Base-by-base conservation (phyloP, 1,140 invertebrate genomes). In the Triops longicaudatus region DNA sequence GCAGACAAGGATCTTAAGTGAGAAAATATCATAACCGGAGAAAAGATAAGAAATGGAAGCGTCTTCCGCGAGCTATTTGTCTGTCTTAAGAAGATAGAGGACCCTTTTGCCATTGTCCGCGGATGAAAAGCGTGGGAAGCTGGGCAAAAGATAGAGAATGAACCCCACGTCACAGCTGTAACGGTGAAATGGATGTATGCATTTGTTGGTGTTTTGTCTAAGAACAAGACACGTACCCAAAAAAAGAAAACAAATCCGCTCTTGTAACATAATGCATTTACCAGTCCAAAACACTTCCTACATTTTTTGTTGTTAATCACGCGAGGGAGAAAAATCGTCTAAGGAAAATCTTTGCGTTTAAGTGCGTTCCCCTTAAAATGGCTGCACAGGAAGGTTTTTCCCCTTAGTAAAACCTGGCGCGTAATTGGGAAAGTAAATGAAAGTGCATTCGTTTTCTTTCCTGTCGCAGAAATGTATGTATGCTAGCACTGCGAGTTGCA, bases 41-140 rank as follows among this genome's bases (percentile, higher is more conserved):
- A 17, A 63, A 22, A 63, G 31, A 63, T 63, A 63, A 63, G 50
- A 63, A 63, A 63, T 17, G 50, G 22, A 22, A 10, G 50, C 17
- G 14, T 63, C 50, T 63, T 22, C 10, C 50, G 50, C 50, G 10
- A 63, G 22, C 50, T 22, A 63, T 63, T 63, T 63, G 50, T 63
- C 50, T 63, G 50, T 17, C 50, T 63, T 22, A 22, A 17, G 17
- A 63, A 63, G 50, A 63, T 63, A 22, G 50, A 63, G 22, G 50
- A 63, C 50, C n/a, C 50, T 63, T 63, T 63, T 5, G 50, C 50
- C 22, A 22, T 63, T 63, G 50, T 63, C 50, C 22, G n/a, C 50
- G 14, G 50, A 63, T 63, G 50, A 63, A 63, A 63, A 63, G 50
- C 50, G 50, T 63, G 50, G 50, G 50, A 63, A 63, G 50, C 22